A percentile compares a stretch with the other conserved stretches of the same genome.
These are phyloP conservation scores for Sigmodon hispidus DNA, from an alignment of 2,113 vertebrate species.

Conservation along the genomic window DNA sequence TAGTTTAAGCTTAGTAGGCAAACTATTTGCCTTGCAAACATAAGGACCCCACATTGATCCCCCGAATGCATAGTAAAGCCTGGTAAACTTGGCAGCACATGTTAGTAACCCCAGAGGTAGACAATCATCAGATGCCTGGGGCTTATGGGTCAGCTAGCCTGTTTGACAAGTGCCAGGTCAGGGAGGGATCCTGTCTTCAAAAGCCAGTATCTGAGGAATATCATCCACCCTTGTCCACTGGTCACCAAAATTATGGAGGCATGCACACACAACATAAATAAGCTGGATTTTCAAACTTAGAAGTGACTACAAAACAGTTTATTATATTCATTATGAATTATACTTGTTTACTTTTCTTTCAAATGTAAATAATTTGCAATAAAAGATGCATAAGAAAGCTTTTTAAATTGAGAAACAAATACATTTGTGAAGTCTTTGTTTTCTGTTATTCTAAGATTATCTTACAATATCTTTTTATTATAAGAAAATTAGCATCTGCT, in stretches of 20 bases:
- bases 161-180: neutral
- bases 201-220: neutral
- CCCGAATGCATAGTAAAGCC: neutral
- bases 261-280: neutral
- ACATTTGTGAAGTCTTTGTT: neutral
- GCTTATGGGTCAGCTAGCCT: neutral
- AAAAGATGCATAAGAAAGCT: neutral
- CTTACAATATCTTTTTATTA: too few relatives aligned
- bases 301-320: neutral
- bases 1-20: neutral
- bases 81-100: neutral
- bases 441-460: neutral
- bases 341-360: neutral
- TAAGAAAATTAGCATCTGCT: neutral
- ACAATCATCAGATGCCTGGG: neutral
- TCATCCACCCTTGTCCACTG: too few relatives aligned
- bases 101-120: too few relatives aligned
- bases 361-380: conserved; percentile 34
- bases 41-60: neutral
- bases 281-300: neutral
- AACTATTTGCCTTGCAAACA: neutral
- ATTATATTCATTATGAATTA: neutral
- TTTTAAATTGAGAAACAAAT: neutral
- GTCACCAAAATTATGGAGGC: neutral
- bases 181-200: too few relatives aligned